A percentile compares a stretch with the other conserved stretches of the same genome.
These are phyloP conservation scores for Eucriotettix oculatus DNA, from an alignment of 2,888 invertebrate species.

Conservation along the genomic window DNA sequence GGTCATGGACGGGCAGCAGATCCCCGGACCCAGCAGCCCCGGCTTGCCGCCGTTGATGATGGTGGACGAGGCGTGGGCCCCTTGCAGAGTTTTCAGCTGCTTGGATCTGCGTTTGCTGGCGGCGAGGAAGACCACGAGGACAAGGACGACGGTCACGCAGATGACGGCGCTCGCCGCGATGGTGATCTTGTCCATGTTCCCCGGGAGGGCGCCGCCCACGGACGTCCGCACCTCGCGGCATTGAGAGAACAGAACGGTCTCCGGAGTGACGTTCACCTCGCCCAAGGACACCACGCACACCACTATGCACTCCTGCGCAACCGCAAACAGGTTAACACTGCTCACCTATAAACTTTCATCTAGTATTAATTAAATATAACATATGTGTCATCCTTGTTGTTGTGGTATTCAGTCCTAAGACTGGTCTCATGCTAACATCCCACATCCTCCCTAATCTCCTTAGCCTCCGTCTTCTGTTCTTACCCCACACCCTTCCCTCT, in stretches of 20 bases:
- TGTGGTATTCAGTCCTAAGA: no score
- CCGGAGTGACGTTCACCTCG: conserved; percentile 73
- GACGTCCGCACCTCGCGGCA: conserved; percentile 81
- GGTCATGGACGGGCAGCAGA: background rate
- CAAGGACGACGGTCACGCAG: conserved; percentile 79
- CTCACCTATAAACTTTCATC: no score
- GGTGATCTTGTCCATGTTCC: conserved; percentile 85
- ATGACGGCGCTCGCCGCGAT: conserved; percentile 87
- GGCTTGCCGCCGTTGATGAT: conserved; percentile 27
- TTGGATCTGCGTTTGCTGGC: conserved; percentile 65
- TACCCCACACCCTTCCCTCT: no score
- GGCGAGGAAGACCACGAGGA: conserved; percentile 77
- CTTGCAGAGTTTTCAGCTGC: conserved; percentile 48
- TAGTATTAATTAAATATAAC: no score
- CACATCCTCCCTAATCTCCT: no score
- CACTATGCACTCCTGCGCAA: conserved; percentile 67
- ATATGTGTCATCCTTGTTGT: no score
- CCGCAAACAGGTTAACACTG: no score
- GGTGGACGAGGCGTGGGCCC: conserved; percentile 31
- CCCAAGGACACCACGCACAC: conserved; percentile 85
- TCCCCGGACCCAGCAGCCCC: background rate
- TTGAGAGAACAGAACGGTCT: conserved; percentile 68
- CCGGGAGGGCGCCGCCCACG: conserved; percentile 45
- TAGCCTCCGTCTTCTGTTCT: no score
- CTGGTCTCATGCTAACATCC: no score